These are phyloP conservation scores for Hypotaenidia okinawae DNA, from an alignment of 2,797 vertebrate genomes.

Conservation along the genomic window DNA sequence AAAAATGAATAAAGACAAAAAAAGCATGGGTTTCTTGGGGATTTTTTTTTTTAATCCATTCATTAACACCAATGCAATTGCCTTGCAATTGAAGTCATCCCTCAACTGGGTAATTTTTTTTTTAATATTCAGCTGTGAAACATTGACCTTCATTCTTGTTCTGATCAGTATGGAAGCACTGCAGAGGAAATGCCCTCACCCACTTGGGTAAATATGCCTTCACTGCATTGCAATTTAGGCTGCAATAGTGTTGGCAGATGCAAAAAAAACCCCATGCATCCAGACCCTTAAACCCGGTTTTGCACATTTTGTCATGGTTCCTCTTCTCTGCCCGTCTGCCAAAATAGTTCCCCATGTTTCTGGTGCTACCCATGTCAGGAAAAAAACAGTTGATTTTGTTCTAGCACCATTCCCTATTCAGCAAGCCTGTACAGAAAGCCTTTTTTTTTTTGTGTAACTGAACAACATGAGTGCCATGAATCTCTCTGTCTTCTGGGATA, in stretches of 20 bases:
- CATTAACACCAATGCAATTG: not conserved
- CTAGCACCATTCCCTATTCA: not conserved
- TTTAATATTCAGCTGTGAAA: not conserved
- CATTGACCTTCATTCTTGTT: not conserved
- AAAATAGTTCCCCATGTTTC: not conserved
- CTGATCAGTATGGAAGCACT: not conserved
- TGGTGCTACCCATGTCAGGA: not conserved
- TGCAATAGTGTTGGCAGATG: not conserved
- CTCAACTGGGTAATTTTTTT: not conserved
- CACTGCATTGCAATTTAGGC: not conserved
- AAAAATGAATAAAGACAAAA: not conserved
- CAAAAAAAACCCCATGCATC: not conserved
- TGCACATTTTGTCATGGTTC: not conserved
- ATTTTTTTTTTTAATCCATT: fast-evolving
- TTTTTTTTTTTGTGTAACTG: not conserved
- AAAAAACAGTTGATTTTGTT: not conserved
- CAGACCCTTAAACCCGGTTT: not conserved
- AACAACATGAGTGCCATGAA: not conserved
- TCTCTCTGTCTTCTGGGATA: not conserved
- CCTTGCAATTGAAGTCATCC: not conserved
- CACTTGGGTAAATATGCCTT: not conserved
- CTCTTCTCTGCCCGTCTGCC: not conserved
- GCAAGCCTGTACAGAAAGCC: not conserved
- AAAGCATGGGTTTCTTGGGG: too few relatives aligned
- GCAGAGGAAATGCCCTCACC: not conserved